Base-by-base conservation (phyloP, 2,888 invertebrate species). In the Dryobotodes eremita region DNA sequence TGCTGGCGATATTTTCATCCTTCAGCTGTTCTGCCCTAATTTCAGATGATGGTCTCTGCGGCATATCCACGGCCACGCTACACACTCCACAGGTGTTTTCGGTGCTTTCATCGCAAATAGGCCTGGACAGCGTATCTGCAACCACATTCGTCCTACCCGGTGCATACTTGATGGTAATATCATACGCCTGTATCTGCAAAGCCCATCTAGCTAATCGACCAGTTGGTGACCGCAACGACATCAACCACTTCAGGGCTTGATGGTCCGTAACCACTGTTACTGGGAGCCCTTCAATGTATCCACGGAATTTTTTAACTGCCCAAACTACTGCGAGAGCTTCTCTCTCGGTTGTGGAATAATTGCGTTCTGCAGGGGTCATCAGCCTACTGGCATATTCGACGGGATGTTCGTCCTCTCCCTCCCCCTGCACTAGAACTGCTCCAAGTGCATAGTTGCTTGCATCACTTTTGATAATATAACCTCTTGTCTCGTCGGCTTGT, bases 171-270 rank as follows among this genome's bases (percentile, higher is more conserved):
- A 71, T 61, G 2, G 31, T 71, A 17, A 71, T 59, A 50, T 82
- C 89, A 89, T 88, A 72, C 79, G 74, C 57, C 36, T 76, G 79
- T 17, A 80, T 26, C 23, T 53, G 62, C 15, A 76, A 26, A 42
- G 72, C 79, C 76, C 79, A 80, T 55, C 76, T 50, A 8, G 76
- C 76, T 42, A 80, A 31, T 11, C 68, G 53, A 13, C 79, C 79
- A 26, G 65, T 71, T 15, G 71, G 68, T 6, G 75, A 50, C 8
- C 62, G 57, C 17, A 80, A 57, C 1, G 55, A 48, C 69, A 79
- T 65, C 8, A 75, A 68, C 72, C 71, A 79, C 36, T 57, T 71
- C 48, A 75, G 46, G 42, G 76, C 66, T 62, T 79, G 79, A 55
- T 79, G 79, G 20, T 76, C 76, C 11, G 75, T 66, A 17, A 64